A percentile compares a stretch with the other conserved stretches of the same genome.
Conservation (phyloP, 2,113 vertebrate species). For the Cygnus buccinator region DNA sequence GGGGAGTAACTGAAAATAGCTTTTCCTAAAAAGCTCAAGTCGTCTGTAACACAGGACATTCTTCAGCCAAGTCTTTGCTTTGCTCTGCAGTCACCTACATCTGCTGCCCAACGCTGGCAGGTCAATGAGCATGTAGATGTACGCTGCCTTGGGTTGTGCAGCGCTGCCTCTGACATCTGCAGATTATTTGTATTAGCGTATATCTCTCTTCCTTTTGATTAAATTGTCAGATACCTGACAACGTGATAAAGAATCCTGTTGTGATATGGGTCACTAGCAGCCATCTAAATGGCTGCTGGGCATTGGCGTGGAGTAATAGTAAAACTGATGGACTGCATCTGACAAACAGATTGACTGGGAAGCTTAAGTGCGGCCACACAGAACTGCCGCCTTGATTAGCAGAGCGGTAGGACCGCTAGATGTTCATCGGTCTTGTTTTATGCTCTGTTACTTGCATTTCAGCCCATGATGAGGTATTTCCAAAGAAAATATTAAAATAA, state of each 20-base stretch:
- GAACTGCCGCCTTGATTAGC: background rate
- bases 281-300: background rate
- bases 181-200: background rate
- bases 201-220: background rate
- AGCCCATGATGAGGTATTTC: background rate
- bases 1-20: background rate
- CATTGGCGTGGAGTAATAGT: background rate
- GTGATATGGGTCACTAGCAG: background rate
- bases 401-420: background rate
- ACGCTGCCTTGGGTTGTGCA: background rate
- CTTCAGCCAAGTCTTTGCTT: background rate
- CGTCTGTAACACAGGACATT: background rate
- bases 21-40: background rate
- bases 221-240: background rate
- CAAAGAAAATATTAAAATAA: background rate
- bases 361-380: background rate
- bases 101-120: background rate
- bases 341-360: background rate
- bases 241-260: background rate
- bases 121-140: background rate
- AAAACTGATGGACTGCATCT: constrained; percentile 29
- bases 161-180: background rate
- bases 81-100: background rate
- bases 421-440: background rate
- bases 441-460: background rate